These are phyloP conservation scores for Coptodon rendalli DNA, from an alignment of 2,113 vertebrate genomes.

Conservation along the genomic window DNA sequence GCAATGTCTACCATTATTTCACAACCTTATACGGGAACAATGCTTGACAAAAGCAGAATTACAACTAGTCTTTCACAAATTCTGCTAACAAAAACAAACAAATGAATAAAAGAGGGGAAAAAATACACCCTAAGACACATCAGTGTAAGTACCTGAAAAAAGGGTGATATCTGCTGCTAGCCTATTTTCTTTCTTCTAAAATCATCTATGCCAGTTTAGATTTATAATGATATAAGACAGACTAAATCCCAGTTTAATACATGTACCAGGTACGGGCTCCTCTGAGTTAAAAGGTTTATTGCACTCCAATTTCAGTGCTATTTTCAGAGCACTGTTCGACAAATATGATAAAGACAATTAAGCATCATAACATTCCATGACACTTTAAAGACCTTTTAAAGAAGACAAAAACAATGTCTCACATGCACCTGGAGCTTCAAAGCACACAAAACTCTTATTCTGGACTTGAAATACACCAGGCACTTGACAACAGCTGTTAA, in stretches of 20 bases:
- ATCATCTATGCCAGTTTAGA: background rate
- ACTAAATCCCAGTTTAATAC: background rate
- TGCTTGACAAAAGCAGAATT: background rate
- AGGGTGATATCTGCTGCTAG: background rate
- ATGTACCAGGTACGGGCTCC: constrained; percentile 32
- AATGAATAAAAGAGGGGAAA: background rate
- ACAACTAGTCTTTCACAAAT: background rate
- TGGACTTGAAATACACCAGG: constrained; percentile 61
- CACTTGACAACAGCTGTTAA: constrained; percentile 67
- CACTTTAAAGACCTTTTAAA: constrained; percentile 35
- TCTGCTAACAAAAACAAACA: background rate
- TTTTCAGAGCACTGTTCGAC: background rate
- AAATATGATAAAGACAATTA: constrained; percentile 6
- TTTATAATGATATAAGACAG: constrained; percentile 15
- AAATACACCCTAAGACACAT: background rate
- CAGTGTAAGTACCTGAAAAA: background rate
- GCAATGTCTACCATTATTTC: constrained; percentile 5
- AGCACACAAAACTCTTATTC: constrained; percentile 45
- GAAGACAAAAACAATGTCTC: constrained; percentile 38
- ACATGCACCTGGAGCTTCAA: constrained; percentile 63
- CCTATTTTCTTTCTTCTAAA: background rate
- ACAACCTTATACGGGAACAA: background rate
- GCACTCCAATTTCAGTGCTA: background rate
- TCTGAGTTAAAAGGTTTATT: constrained; percentile 2
- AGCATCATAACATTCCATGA: background rate